A percentile compares a stretch with the other conserved stretches of the same genome.
phyloP scores from a whole-genome alignment of 2,888 invertebrate species.

The Tipula unca region DNA sequence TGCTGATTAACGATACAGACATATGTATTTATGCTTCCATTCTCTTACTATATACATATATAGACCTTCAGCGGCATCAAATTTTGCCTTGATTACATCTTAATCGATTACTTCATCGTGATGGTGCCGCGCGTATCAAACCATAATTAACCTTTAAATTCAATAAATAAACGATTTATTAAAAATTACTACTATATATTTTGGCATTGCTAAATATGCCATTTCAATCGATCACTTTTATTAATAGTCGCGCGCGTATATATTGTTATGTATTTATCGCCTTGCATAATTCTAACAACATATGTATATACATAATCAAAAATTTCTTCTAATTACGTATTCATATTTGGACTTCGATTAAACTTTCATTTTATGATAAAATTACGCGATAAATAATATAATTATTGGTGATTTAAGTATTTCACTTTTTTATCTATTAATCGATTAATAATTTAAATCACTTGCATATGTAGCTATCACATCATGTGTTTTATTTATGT shows the following conservation, averaged over 20 bases:
- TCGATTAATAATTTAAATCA: neutral
- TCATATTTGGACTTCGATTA: neutral
- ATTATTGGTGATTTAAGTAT: neutral
- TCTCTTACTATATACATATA: neutral
- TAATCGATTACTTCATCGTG: neutral
- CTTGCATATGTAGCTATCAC: neutral
- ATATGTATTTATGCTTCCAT: neutral
- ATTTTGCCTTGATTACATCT: neutral
- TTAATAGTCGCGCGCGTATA: neutral
- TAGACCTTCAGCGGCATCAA: neutral
- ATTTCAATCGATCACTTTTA: neutral
- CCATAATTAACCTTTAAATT: neutral
- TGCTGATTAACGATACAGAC: neutral
- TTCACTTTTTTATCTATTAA: neutral
- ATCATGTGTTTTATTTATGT: too few species aligned
- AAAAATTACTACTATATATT: neutral
- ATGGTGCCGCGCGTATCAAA: neutral
- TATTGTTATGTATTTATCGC: neutral
- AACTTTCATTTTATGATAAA: neutral
- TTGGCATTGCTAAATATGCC: neutral
- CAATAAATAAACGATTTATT: neutral
- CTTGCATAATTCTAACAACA: neutral
- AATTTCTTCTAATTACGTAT: neutral
- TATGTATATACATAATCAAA: neutral
- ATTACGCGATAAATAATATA: neutral